Evolutionary conservation across 2,888 invertebrate species (phyloP).

Genomic region (Deilephila elpenor): DNA sequence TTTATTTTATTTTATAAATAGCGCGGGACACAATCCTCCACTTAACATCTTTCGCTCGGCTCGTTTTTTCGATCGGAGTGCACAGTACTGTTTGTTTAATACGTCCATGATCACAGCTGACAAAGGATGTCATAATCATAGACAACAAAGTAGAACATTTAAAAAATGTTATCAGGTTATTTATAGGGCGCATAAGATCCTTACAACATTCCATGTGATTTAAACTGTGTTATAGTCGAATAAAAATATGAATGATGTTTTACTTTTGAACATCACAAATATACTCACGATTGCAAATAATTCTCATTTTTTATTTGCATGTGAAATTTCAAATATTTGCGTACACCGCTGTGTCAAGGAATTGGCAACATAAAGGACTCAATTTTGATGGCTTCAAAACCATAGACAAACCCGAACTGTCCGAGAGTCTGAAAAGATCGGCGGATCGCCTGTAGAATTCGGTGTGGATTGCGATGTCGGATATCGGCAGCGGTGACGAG

Average conservation of each 20-base stretch:
- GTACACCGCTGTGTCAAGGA: slow-evolving; percentile 1
- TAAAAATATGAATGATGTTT: not conserved
- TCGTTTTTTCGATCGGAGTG: too few species aligned
- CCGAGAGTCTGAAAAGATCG: slow-evolving; percentile 71
- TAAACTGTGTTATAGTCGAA: too few species aligned
- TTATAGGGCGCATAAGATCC: slow-evolving; percentile 39
- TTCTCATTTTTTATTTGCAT: not conserved
- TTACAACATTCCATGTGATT: not conserved
- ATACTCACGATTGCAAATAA: too few species aligned
- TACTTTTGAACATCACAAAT: not conserved
- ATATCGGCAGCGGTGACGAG: slow-evolving; percentile 92
- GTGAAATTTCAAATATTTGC: not conserved
- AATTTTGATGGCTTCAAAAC: slow-evolving; percentile 73
- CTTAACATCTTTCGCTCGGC: too few species aligned
- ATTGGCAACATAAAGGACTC: slow-evolving; percentile 41
- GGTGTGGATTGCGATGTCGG: slow-evolving; percentile 88
- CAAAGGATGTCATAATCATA: slow-evolving; percentile 60
- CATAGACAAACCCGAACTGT: slow-evolving; percentile 72
- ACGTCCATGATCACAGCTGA: slow-evolving; percentile 42
- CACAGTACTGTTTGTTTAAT: too few species aligned
- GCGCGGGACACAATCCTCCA: too few species aligned
- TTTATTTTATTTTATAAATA: too few species aligned
- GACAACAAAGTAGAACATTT: slow-evolving; percentile 36
- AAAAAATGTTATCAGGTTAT: slow-evolving; percentile 45
- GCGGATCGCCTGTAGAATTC: slow-evolving; percentile 81